Percentiles rank a stretch among this genome's conserved stretches.
These are phyloP conservation scores for Stomatorhinus ivindoensis DNA, from an alignment of 2,113 vertebrate species.

Conservation along the genomic window DNA sequence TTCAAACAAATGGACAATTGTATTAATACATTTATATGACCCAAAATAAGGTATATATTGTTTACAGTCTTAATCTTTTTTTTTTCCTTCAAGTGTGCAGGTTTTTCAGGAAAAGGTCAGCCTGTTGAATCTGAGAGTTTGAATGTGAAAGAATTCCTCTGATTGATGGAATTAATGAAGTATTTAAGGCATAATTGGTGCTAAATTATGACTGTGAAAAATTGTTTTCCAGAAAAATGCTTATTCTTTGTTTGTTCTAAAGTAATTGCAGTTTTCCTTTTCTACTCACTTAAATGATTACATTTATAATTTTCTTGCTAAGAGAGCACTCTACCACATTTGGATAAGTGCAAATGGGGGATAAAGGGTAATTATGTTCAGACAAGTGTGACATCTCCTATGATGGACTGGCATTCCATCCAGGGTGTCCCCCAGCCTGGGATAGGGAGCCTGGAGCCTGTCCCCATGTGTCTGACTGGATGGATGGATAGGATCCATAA, in stretches of 20 bases:
- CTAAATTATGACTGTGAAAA: neutral
- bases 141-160: neutral
- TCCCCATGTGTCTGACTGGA: neutral
- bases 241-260: slow-evolving; percentile 4
- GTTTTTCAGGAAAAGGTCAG: neutral
- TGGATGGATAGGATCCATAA: neutral
- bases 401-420: neutral
- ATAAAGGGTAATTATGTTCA: neutral
- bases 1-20: neutral
- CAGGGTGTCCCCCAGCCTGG: neutral
- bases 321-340: neutral
- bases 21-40: neutral
- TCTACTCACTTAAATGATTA: slow-evolving; percentile 7
- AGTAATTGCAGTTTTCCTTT: neutral
- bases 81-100: neutral
- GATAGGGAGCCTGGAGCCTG: neutral
- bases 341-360: neutral
- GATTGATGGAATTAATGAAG: slow-evolving; percentile 3
- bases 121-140: neutral
- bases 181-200: neutral
- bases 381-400: neutral
- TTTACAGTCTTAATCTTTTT: neutral
- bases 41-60: neutral
- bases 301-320: neutral
- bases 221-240: neutral